phyloP scores from a whole-genome alignment of 2,113 vertebrate genomes.

The Neotoma lepida region DNA sequence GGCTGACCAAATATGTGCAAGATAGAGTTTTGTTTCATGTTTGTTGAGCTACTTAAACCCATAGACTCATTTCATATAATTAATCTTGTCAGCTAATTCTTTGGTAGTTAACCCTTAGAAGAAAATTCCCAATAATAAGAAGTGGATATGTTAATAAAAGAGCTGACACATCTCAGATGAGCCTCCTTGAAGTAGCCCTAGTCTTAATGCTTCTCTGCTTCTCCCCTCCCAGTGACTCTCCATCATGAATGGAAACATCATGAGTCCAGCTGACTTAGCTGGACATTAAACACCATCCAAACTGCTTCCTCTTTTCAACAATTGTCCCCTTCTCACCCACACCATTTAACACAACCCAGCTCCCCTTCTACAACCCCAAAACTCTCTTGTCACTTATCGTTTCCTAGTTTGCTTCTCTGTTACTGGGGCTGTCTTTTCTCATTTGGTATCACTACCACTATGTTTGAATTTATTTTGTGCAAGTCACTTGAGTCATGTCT shows the following conservation, averaged over 20 bases:
- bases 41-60: not conserved
- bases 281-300: not conserved
- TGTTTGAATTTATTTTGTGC: not conserved
- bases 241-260: not conserved
- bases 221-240: not conserved
- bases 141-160: not conserved
- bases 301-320: not conserved
- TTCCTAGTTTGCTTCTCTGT: not conserved
- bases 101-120: constrained; percentile 15
- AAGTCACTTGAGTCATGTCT: not conserved
- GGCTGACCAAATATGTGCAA: not conserved
- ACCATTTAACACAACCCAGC: not conserved
- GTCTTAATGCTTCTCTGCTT: not conserved
- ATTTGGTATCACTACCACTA: not conserved
- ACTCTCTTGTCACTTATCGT: not conserved
- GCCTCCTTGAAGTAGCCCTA: not conserved
- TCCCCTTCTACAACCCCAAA: not conserved
- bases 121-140: constrained; percentile 18
- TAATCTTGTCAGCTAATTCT: not conserved
- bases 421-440: not conserved
- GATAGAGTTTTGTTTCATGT: not conserved
- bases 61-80: not conserved
- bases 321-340: not conserved
- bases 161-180: not conserved
- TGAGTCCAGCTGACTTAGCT: not conserved